Evolutionary conservation across 2,113 vertebrate species (phyloP), one percentile per base, ranked within the genome.

Genomic region (Scolopax mira): DNA sequence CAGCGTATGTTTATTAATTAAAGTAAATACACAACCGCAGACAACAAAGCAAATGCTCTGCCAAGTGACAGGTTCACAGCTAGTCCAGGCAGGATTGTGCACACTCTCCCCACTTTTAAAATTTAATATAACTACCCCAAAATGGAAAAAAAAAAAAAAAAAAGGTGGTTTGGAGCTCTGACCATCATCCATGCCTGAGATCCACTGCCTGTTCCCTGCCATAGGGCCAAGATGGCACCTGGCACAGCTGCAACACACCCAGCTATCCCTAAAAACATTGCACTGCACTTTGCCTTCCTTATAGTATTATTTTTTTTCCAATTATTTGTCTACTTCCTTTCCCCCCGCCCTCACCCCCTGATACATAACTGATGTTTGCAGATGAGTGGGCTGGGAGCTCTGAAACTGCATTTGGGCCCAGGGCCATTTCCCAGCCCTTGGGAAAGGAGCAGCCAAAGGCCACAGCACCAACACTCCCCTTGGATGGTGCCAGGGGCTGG

Each of bases 161-260:
- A 24, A 54, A 37, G 41, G 17, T 62, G 25, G 11, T 16, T 61
- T 33, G 2, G 1, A 31, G 23, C 17, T 28, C 48, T 80, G 33
- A 24, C 11, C 48, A 46, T 46, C 46, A 21, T 46, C 52, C 39
- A 10, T 1, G 7, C 30, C 71, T 37, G 64, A 51, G 81, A 14
- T 3, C 11, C 48, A 12, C 2, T 0, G 30, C 1, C 3, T 7
- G 60, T 48, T 93, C 49, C 44, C 41, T 5, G 5, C 0, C 15
- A 7, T 0, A 3, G 30, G 31, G 23, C 39, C 1, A 5, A 1
- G 1, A 8, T 1, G 1, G 35, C 77, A n/a, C 79, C 7, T n/a
- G 13, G 55, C 66, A 41, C 33, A 9, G 39, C 1, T n/a, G n/a
- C n/a, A n/a, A n/a, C n/a, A n/a, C n/a, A n/a, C n/a, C n/a, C 44